Evolutionary conservation across 53 echinoderm and acorn worm genomes (phyloP), one percentile per base, ranked within the genome.

Genomic region (Paracentrotus lividus): DNA sequence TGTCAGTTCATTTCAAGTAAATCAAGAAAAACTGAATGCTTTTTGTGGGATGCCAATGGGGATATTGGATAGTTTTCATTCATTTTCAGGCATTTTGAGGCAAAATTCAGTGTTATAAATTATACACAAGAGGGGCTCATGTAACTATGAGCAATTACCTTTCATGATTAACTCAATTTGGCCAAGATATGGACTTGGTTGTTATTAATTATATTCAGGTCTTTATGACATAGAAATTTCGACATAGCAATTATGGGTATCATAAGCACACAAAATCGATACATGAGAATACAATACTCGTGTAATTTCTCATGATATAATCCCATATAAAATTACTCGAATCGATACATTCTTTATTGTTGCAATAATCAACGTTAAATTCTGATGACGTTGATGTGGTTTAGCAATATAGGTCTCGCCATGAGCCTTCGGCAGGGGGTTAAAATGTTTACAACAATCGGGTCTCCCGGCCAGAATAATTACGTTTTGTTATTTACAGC

Each of bases 401-500:
- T 45, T 47, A 12, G 77, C 8, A 4, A 77, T n/a, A n/a, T 77
- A 64, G 27, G 24, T 64, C 64, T 64, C 64, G 6, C 64, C 16
- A 15, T 6, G 64, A 64, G 67, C 32, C 67, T 44, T 10, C 54
- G 21, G 45, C 40, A 86, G 87, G 87, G 87, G 87, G 87, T 58
- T 21, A 13, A 87, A 87, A 56, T 34, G 26, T 36, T 87, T 13
- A 57, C n/a, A 56, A 87, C 87, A 87, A 87, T 87, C 18, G 87
- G 87, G 33, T 56, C 58, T 87, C 87, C 87, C 33, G 87, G 87
- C 1, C 33, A 58, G 87, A 87, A 87, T 45, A 47, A 81, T 81
- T 47, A 47, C 8, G 49, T 44, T 81, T 81, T 27, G 47, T 45
- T 47, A 81, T 81, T 45, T 23, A 40, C 8, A 42, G 38, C 76